phyloP scores from a whole-genome alignment of 2,113 vertebrate genomes.

The Typhlomys cinereus region DNA sequence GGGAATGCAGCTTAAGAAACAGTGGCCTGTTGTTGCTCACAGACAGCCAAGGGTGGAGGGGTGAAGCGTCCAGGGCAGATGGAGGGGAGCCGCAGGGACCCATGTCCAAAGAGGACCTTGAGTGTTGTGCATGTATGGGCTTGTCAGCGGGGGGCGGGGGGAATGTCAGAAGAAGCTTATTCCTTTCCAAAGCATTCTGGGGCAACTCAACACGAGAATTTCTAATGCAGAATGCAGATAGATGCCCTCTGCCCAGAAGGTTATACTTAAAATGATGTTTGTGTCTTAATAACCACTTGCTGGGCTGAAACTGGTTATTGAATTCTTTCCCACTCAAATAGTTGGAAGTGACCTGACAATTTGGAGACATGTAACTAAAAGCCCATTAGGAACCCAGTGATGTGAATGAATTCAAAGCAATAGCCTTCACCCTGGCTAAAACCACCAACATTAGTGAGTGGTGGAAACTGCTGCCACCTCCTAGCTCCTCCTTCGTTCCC shows the following conservation, averaged over 20 bases:
- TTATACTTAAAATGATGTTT: no score
- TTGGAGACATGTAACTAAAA: background rate
- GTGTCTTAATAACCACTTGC: background rate
- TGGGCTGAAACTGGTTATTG: background rate
- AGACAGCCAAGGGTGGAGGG: background rate
- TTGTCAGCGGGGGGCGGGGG: no score
- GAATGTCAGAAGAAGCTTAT: background rate
- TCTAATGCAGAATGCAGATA: background rate
- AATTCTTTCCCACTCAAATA: background rate
- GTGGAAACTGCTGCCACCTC: background rate
- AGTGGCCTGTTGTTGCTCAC: background rate
- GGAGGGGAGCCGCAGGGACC: background rate
- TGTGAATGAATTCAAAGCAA: slow-evolving; percentile 15
- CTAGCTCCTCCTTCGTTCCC: background rate
- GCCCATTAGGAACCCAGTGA: background rate
- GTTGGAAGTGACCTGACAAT: background rate
- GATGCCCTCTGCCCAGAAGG: fast-evolving
- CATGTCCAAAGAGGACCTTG: fast-evolving
- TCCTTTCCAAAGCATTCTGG: background rate
- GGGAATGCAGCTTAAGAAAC: background rate
- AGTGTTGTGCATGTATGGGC: background rate
- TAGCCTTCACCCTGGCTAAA: background rate
- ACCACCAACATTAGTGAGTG: no score
- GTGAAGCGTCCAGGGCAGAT: background rate
- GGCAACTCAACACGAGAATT: background rate